Evolutionary conservation across 2,113 vertebrate species (phyloP), one percentile per base, ranked within the genome.

Genomic region (Oncorhynchus nerka): DNA sequence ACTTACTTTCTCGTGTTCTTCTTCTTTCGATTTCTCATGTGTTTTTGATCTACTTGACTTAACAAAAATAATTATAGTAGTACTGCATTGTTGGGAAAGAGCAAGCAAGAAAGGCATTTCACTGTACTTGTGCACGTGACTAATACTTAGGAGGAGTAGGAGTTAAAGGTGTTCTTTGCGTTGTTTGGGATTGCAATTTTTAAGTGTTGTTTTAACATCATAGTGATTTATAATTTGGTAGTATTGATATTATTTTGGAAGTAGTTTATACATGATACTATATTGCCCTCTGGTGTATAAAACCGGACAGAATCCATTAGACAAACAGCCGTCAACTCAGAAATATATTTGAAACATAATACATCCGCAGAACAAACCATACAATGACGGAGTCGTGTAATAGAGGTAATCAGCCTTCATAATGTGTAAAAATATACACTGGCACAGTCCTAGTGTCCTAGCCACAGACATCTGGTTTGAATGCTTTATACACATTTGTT

Each of bases 251-350:
- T 62, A 62, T 9, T 62, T 13, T 62, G 59, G 15, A 62, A 4
- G n/a, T 62, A 22, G 19, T 62, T 9, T 62, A 16, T 55, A n/a
- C 59, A 62, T 24, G 26, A 77, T 24, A 70, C 49, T 68, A 68
- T 45, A 55, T 55, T 48, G 81, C 89, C 88, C 81, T 71, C 88
- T 87, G 72, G 84, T 83, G 89, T 67, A 72, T 45, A 8, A 67
- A 3, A 0, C 55, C 61, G 39, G n/a, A 16, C 76, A 26, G 3
- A 73, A 48, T 6, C 69, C 26, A 5, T 12, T 3, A 70, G 39
- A 45, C 39, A 45, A 39, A 73, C 12, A 79, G 13, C 55, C 7
- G 2, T 24, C 32, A 39, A 39, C 2, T 45, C n/a, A 24, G 45
- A 79, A 16, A 71, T 5, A 11, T 32, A 78, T 12, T 26, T 24